These are phyloP conservation scores for Leptodactylus fallax DNA, from an alignment of 2,797 vertebrate species.

Conservation along the genomic window DNA sequence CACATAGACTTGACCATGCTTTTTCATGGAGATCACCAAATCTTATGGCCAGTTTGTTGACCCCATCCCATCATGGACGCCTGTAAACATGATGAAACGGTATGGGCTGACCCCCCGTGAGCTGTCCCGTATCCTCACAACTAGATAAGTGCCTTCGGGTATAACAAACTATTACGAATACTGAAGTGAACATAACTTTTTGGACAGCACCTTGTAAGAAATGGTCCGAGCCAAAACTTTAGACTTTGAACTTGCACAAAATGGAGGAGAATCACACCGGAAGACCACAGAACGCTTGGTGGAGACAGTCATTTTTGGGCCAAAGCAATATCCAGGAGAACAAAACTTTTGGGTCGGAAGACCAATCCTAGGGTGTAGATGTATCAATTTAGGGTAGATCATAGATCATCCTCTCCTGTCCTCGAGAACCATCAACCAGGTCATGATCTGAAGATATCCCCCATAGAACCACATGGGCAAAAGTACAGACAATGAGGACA, in stretches of 20 bases:
- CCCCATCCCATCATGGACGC: too few species aligned
- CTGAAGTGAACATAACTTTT: neutral
- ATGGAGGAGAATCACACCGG: neutral
- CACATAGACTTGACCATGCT: too few species aligned
- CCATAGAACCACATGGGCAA: neutral
- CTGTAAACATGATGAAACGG: too few species aligned
- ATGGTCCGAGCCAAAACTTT: neutral
- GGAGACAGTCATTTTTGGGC: neutral
- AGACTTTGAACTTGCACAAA: neutral
- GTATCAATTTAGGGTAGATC: neutral
- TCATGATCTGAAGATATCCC: neutral
- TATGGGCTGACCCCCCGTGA: too few species aligned
- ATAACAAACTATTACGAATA: neutral
- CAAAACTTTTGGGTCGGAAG: neutral
- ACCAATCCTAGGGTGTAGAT: neutral
- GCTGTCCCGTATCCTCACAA: neutral
- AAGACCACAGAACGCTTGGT: neutral
- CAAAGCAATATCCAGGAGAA: too few species aligned
- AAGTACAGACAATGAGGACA: too few species aligned
- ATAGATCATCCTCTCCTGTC: too few species aligned
- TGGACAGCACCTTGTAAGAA: neutral
- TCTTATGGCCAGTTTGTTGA: neutral
- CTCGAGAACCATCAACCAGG: too few species aligned
- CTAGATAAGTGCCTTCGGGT: constrained; percentile 1
- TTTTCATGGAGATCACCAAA: neutral